phyloP scores from a whole-genome alignment of 2,888 invertebrate species.

The Cryptus armator region DNA sequence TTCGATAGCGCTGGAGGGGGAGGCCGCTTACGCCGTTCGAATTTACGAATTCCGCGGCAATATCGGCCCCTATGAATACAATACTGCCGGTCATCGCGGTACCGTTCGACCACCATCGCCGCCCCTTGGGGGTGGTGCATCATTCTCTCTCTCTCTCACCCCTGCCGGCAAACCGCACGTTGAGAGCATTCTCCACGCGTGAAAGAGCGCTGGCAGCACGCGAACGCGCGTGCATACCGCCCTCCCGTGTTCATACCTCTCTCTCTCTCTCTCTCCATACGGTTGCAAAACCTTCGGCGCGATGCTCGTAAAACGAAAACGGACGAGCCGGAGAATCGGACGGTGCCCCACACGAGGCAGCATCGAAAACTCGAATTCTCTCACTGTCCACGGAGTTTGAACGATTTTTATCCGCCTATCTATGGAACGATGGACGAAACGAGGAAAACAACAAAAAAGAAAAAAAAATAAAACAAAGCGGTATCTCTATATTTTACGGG shows the following conservation, averaged over 20 bases:
- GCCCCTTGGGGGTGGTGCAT: neutral
- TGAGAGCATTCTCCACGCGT: conserved; percentile 62
- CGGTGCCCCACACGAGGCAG: conserved; percentile 33
- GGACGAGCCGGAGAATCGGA: conserved; percentile 64
- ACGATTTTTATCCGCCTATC: conserved; percentile 47
- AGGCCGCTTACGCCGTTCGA: conserved; percentile 59
- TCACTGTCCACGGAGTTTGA: conserved; percentile 39
- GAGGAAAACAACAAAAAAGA: conserved; percentile 24
- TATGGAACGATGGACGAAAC: conserved; percentile 52
- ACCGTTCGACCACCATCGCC: conserved; percentile 39
- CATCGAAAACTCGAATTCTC: conserved; percentile 56
- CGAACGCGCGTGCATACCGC: conserved; percentile 51
- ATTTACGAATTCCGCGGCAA: conserved; percentile 69
- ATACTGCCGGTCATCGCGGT: conserved; percentile 67
- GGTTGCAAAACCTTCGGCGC: conserved; percentile 47
- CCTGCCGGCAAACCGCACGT: conserved; percentile 59
- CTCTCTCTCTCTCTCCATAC: conserved; percentile 18
- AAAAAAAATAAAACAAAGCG: conserved; percentile 32
- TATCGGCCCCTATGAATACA: conserved; percentile 68
- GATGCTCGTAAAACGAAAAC: conserved; percentile 66
- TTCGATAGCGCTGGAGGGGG: conserved; percentile 61
- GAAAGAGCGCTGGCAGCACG: conserved; percentile 65
- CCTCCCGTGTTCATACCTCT: conserved; percentile 31
- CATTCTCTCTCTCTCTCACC: conserved; percentile 32
- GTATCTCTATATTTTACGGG: conserved; percentile 47